Base-by-base conservation (phyloP, 2,888 invertebrate genomes). In the Dolomedes plantarius region DNA sequence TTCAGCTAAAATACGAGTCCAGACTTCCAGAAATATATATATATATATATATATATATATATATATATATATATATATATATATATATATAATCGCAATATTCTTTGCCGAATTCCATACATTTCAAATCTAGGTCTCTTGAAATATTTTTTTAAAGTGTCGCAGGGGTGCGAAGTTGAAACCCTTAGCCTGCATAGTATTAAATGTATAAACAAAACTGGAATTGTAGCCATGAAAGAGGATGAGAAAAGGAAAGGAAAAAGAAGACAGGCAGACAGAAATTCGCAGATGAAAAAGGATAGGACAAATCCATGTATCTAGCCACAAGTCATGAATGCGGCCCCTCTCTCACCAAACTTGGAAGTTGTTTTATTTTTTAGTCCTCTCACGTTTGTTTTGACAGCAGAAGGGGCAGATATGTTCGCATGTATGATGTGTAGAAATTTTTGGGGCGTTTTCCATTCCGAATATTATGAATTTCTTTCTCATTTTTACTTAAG, bases 381-480 rank as follows among this genome's bases (percentile, higher is more conserved):
- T 71, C 36, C 23, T 9, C 31, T 72, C 78, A 78, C 78, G 78
- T 68, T 76, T 76, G 76, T 76, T 65, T 76, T 69, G 69, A 78
- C 69, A 78, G 69, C 46, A 65, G 36, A 39, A n/a, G 11, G 23
- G 23, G 23, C 71, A 71, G 36, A 56, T 32, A 36, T 36, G 46
- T 32, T 19, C 5, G 16, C 32, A 9, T 11, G n/a, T 23, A 41
- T 71, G 67, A 29, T 56, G 69, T 74, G 76, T 62, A 32, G 13
- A 71, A 78, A 71, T 78, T 78, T 64, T 27, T 16, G n/a, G 62
- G 39, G 5, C 31, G 29, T 11, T 29, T 31, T 69, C 46, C 56
- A 36, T 36, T 23, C 56, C 62, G 62, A 46, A 29, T 41, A 78
- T 71, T 78, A 78, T 69, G 69, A 39, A 68, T 68, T 71, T 75